phyloP scores from a whole-genome alignment of 2,113 vertebrate genomes.

The Cygnus atratus region DNA sequence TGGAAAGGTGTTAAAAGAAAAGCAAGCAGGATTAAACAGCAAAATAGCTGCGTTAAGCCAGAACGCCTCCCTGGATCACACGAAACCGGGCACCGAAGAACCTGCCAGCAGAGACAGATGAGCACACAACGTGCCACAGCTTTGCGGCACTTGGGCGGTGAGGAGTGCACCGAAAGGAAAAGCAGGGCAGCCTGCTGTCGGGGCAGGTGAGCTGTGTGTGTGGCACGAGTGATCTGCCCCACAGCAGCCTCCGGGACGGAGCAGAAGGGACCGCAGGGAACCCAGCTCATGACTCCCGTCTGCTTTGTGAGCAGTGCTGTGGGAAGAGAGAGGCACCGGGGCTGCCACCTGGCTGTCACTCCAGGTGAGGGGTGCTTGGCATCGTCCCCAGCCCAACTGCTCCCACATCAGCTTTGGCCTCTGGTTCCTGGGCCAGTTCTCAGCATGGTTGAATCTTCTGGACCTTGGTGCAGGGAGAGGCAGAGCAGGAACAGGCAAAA shows the following conservation, averaged over 20 bases:
- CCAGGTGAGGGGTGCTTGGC: too few species aligned
- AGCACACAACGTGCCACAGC: fast-evolving
- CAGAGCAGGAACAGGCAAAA: neutral
- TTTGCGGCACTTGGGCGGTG: neutral
- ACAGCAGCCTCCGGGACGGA: neutral
- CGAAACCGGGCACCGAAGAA: neutral
- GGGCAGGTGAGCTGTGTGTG: neutral
- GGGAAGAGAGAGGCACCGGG: too few species aligned
- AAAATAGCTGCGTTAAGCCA: slow-evolving; percentile 31
- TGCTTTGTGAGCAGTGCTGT: neutral
- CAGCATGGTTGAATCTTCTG: too few species aligned
- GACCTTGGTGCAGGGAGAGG: too few species aligned
- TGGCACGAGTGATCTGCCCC: neutral
- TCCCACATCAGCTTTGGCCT: too few species aligned
- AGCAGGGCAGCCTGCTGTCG: neutral
- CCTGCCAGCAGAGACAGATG: neutral
- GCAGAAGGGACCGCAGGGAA: neutral
- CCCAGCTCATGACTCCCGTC: fast-evolving
- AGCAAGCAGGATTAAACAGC: slow-evolving; percentile 13
- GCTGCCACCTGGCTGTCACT: too few species aligned
- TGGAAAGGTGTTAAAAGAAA: slow-evolving; percentile 50
- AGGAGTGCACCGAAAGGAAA: neutral
- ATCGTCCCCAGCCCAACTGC: too few species aligned
- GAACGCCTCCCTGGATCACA: neutral
- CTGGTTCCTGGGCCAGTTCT: too few species aligned